These are phyloP conservation scores for Lycophotia porphyrea DNA, from an alignment of 2,888 invertebrate genomes.

Conservation along the genomic window DNA sequence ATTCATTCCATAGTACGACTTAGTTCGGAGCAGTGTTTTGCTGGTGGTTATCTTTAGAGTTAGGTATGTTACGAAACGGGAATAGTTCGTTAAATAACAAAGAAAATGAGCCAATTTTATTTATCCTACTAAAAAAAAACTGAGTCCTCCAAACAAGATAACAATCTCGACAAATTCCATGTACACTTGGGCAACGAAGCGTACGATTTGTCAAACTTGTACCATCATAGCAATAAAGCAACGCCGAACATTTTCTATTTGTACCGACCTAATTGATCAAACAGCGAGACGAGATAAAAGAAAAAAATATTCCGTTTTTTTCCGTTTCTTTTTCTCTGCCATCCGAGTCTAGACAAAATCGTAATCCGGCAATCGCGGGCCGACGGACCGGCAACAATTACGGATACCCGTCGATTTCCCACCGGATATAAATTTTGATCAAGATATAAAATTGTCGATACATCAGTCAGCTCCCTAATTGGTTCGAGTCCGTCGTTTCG, in stretches of 20 bases:
- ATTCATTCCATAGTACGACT: slow-evolving; percentile 37
- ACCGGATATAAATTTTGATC: slow-evolving; percentile 74
- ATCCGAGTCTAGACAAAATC: slow-evolving; percentile 67
- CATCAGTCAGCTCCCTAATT: slow-evolving; percentile 74
- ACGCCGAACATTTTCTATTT: slow-evolving; percentile 53
- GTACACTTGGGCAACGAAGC: slow-evolving; percentile 35
- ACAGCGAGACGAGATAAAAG: slow-evolving; percentile 61
- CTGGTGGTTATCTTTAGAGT: slow-evolving; percentile 13
- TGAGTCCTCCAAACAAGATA: slow-evolving; percentile 6
- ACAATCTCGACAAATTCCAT: slow-evolving; percentile 29
- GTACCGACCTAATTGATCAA: slow-evolving; percentile 67
- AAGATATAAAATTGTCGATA: slow-evolving; percentile 78
- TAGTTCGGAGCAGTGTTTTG: slow-evolving; percentile 24
- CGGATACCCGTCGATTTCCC: slow-evolving; percentile 75
- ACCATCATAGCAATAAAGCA: slow-evolving; percentile 53
- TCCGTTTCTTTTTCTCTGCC: slow-evolving; percentile 37
- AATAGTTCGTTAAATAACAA: neutral
- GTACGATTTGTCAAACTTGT: slow-evolving; percentile 51
- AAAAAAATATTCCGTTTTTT: slow-evolving; percentile 54
- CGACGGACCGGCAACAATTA: slow-evolving; percentile 67
- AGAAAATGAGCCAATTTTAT: neutral
- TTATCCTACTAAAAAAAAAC: neutral
- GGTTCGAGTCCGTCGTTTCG: slow-evolving; percentile 64
- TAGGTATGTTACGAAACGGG: neutral
- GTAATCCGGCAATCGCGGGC: slow-evolving; percentile 66